Evolutionary conservation across 1,140 invertebrate species (phyloP).

Genomic region (Pantala flavescens): DNA sequence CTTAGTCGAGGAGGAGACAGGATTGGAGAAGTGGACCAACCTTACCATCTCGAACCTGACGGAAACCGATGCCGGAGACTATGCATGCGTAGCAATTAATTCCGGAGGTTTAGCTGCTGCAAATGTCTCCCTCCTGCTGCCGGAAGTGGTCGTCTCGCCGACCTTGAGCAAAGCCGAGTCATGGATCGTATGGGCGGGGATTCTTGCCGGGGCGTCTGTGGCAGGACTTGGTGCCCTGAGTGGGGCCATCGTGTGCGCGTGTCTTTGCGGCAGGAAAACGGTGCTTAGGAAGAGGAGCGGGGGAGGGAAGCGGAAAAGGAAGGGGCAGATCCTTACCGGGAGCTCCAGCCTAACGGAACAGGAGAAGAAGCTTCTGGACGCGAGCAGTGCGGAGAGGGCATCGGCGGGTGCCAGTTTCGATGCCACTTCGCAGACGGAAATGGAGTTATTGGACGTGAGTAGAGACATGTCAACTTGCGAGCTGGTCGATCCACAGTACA

Average conservation of each 20-base stretch:
- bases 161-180: slow-evolving; percentile 50
- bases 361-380: slow-evolving; percentile 69
- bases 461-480: slow-evolving; percentile 17
- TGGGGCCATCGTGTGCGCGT: slow-evolving; percentile 35
- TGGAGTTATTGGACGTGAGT: slow-evolving; percentile 26
- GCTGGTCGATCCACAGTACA: neutral
- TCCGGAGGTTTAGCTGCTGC: slow-evolving; percentile 54
- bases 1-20: slow-evolving; percentile 34
- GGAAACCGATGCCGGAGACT: slow-evolving; percentile 66
- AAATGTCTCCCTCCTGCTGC: slow-evolving; percentile 59
- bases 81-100: slow-evolving; percentile 67
- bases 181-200: slow-evolving; percentile 44
- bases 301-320: slow-evolving; percentile 27
- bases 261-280: slow-evolving; percentile 38
- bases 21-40: slow-evolving; percentile 51
- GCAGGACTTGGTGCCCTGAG: slow-evolving; percentile 24
- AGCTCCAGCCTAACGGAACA: slow-evolving; percentile 73
- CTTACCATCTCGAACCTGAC: slow-evolving; percentile 61
- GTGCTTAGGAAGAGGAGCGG: slow-evolving; percentile 29
- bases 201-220: slow-evolving; percentile 42
- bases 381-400: slow-evolving; percentile 58
- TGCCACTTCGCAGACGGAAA: slow-evolving; percentile 29
- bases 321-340: slow-evolving; percentile 29
- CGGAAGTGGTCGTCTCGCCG: slow-evolving; percentile 52
- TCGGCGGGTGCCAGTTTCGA: slow-evolving; percentile 28